phyloP scores from a whole-genome alignment of 2,888 invertebrate species.

The Beris chalybata region DNA sequence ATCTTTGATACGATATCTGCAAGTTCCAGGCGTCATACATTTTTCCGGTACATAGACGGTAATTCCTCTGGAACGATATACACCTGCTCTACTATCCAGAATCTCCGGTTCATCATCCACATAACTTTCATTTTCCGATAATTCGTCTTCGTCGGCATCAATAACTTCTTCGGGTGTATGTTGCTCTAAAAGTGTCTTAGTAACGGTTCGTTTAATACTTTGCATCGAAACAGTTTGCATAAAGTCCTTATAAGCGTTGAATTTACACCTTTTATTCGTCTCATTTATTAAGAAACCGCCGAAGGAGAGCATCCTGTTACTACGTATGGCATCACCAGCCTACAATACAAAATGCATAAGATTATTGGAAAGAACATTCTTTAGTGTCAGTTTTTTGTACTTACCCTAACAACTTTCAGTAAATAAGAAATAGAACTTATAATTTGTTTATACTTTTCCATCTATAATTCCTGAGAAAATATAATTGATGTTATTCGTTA shows the following conservation, averaged over 20 bases:
- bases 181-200: neutral
- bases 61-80: slow-evolving; percentile 27
- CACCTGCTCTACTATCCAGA: slow-evolving; percentile 8
- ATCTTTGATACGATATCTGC: neutral
- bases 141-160: slow-evolving; percentile 5
- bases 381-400: too few species aligned
- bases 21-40: slow-evolving; percentile 19
- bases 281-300: neutral
- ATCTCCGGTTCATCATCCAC: neutral
- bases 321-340: too few species aligned
- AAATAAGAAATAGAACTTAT: slow-evolving; percentile 1
- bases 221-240: neutral
- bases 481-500: too few species aligned
- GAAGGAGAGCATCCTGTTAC: neutral
- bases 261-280: neutral
- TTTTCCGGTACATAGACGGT: slow-evolving; percentile 22
- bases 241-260: too few species aligned
- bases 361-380: too few species aligned
- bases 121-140: neutral
- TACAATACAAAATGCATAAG: too few species aligned
- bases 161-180: slow-evolving; percentile 2
- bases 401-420: neutral
- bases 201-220: neutral
- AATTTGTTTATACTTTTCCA: slow-evolving; percentile 6
- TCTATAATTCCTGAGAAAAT: neutral